Evolutionary conservation across 1,140 invertebrate genomes (phyloP), one percentile per base, ranked within the genome.

Genomic region (Euura lappo): DNA sequence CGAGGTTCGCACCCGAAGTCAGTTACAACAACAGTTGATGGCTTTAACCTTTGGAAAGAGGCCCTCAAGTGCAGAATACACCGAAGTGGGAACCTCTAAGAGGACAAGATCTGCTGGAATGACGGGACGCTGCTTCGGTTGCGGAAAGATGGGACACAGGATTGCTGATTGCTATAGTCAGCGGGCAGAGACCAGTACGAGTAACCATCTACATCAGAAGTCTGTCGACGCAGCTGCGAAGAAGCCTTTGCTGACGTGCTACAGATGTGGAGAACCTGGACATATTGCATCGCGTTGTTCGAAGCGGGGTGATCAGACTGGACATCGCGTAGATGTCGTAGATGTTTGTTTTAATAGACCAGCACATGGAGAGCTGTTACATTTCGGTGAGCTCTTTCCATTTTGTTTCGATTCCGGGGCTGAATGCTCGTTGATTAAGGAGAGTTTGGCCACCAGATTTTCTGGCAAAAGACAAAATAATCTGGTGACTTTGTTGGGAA

Each of bases 351-450:
- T 10, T 3, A 60, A 11, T 60, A n/a, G 13, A 6, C 6, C 51
- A 11, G 51, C 13, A 8, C 10, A 2, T 60, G 76, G 74, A 28
- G 6, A 3, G 6, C 42, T 74, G 43, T 2, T 2, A 2, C 72
- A 75, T 10, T 43, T 2, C 1, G 76, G 68, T 77, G 76, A 75
- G 74, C 44, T 13, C n/a, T 77, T 68, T 67, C 4, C 5, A 67
- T 77, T 75, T 70, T 73, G 64, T 68, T 75, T 72, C 51, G 68
- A 77, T 65, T 75, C 76, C 4, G 72, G 71, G 28, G 76, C 76
- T 7, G 76, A 75, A 68, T 77, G 74, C 47, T 77, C 72, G 13
- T n/a, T 73, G 1, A 72, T 77, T 2, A 72, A 70, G 47, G 72
- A 75, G 47, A 68, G 28, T 11, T 10, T 75, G 8, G 44, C 70